Conservation (phyloP, 2,797 vertebrate genomes). For the Odontamblyopus lacepedii region DNA sequence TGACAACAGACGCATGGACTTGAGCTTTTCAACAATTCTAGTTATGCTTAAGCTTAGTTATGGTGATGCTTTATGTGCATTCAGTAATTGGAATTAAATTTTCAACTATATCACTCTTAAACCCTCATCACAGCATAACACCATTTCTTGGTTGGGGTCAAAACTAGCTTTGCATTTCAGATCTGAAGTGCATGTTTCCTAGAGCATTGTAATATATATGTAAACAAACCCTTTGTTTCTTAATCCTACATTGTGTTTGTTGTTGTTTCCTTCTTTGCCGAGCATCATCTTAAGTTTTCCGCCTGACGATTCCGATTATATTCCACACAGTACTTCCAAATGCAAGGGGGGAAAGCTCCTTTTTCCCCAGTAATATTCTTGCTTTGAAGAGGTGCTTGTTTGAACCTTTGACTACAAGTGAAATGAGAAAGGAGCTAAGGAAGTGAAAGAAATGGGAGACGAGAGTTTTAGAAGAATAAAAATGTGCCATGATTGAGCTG, state of each 20-base stretch:
- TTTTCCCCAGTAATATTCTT: constrained; percentile 15
- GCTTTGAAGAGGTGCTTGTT: constrained; percentile 27
- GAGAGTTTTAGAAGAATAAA: background rate
- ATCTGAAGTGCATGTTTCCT: background rate
- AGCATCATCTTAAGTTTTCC: constrained; percentile 32
- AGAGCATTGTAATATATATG: constrained; percentile 8
- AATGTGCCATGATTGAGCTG: constrained; percentile 5
- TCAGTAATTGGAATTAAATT: background rate
- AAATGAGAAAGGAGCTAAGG: constrained; percentile 5
- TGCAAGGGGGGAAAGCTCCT: constrained; percentile 1
- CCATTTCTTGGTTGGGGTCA: background rate
- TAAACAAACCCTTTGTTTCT: constrained; percentile 34
- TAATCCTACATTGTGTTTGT: constrained; percentile 35
- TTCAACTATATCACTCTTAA: background rate
- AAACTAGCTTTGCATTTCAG: background rate
- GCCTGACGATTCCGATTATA: constrained; percentile 32
- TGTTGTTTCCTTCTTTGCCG: constrained; percentile 30
- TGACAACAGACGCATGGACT: too few relatives aligned
- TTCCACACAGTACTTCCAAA: constrained; percentile 19
- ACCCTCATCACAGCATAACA: background rate
- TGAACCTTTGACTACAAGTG: constrained; percentile 26
- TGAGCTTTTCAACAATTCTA: background rate
- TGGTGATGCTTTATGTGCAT: background rate
- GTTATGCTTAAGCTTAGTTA: background rate
- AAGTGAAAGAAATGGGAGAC: background rate